phyloP scores from a whole-genome alignment of 2,797 vertebrate species.

The Okamejei kenojei region DNA sequence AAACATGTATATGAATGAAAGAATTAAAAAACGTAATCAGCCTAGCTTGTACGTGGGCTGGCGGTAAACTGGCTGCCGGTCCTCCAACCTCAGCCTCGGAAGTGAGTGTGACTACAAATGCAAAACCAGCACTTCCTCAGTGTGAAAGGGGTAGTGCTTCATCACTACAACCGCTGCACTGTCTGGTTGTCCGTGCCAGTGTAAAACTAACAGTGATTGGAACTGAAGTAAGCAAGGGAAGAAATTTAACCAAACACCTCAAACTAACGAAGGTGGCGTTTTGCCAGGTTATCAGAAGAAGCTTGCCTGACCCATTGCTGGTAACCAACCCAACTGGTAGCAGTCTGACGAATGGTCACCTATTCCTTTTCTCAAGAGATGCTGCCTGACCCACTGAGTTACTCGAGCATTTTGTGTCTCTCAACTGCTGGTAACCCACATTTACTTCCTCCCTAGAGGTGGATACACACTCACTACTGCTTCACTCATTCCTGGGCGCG shows the following conservation, averaged over 20 bases:
- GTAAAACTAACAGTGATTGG: neutral
- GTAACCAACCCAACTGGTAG: no score
- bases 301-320: neutral
- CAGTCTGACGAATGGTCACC: no score
- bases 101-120: neutral
- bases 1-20: neutral
- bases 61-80: neutral
- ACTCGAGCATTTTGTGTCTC: no score
- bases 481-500: neutral
- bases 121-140: neutral
- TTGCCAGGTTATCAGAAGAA: neutral
- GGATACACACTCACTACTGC: neutral
- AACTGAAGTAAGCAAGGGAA: neutral
- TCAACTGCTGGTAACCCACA: neutral
- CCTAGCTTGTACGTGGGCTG: neutral
- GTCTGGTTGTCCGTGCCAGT: neutral
- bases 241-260: neutral
- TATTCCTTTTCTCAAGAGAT: no score
- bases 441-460: neutral
- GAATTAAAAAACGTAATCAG: neutral
- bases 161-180: neutral
- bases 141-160: no score
- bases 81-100: neutral
- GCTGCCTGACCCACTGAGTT: no score
- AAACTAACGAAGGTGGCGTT: neutral